Conservation (phyloP, 2,113 vertebrate species). For the Paratilapia polleni region DNA sequence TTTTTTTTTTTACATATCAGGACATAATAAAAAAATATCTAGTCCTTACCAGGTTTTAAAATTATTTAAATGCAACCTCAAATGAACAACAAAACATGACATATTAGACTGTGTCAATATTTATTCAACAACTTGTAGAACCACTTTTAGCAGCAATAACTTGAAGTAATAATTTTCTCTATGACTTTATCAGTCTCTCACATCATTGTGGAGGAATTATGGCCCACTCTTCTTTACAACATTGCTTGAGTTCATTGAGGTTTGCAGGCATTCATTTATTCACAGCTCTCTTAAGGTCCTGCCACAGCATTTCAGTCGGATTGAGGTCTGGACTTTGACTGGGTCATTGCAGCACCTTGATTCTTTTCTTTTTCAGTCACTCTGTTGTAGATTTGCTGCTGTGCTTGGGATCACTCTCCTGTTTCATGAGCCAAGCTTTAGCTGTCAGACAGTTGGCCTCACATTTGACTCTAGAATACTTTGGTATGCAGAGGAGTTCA, state of each 20-base stretch:
- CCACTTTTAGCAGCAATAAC: neutral
- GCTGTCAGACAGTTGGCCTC: neutral
- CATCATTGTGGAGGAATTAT: neutral
- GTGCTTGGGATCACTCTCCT: neutral
- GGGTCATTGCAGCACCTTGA: neutral
- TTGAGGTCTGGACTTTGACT: neutral
- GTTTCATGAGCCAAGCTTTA: neutral
- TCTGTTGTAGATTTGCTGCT: neutral
- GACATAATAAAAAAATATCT: neutral
- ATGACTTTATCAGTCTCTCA: neutral
- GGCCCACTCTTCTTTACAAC: neutral
- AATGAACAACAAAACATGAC: neutral
- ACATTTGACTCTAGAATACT: neutral
- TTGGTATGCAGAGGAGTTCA: neutral
- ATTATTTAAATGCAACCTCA: neutral
- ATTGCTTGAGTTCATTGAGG: neutral
- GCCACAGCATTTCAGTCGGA: neutral
- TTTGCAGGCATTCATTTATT: accelerated
- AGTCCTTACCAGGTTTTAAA: neutral
- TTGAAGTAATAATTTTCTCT: neutral
- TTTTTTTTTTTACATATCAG: neutral
- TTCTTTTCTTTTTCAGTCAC: neutral
- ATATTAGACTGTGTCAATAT: neutral
- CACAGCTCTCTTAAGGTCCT: neutral
- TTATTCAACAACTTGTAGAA: neutral